phyloP scores from a whole-genome alignment of 2,113 vertebrate genomes.

The Raja brachyura region DNA sequence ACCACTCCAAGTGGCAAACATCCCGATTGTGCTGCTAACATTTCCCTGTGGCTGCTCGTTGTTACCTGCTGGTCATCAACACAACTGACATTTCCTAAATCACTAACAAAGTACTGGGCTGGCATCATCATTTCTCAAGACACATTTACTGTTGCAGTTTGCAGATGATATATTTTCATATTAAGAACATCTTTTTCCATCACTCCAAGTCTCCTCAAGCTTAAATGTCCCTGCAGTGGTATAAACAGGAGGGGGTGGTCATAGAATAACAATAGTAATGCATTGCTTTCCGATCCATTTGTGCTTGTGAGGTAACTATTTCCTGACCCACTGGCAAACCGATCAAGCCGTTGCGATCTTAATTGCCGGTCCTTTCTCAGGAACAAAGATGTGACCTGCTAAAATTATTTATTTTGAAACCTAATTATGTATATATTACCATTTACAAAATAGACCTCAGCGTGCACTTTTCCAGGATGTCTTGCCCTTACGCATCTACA shows the following conservation, averaged over 20 bases:
- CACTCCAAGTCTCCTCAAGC: neutral
- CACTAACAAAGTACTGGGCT: neutral
- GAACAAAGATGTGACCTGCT: neutral
- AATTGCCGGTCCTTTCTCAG: neutral
- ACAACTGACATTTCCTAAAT: neutral
- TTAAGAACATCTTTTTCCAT: neutral
- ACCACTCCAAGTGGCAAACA: no score
- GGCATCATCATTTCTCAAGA: neutral
- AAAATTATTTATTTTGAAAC: neutral
- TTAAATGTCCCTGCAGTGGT: neutral
- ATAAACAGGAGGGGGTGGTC: neutral
- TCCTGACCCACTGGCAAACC: neutral
- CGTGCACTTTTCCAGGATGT: no score
- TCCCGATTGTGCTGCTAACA: no score
- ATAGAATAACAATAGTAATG: neutral
- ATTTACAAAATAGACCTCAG: no score
- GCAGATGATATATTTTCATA: no score
- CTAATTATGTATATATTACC: neutral
- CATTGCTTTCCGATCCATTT: neutral
- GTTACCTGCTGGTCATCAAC: no score
- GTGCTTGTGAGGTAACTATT: no score
- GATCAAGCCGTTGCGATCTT: neutral
- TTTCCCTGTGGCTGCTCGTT: no score
- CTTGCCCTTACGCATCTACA: no score
- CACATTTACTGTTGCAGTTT: neutral